Conservation (phyloP, 2,113 vertebrate species). For the Benitochromis conjunctus region DNA sequence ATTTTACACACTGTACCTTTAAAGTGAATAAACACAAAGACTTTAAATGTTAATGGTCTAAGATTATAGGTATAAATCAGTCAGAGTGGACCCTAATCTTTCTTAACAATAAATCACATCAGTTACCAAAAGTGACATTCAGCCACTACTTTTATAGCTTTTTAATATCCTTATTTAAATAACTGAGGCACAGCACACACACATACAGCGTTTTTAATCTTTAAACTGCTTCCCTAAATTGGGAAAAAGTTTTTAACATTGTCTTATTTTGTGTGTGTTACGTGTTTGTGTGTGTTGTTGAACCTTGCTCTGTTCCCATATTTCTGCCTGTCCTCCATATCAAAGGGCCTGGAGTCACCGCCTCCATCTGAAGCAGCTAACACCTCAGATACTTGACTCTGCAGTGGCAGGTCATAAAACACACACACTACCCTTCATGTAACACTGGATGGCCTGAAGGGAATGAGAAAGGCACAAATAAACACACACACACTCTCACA, state of each 20-base stretch:
- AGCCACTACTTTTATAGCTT: background rate
- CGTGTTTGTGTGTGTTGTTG: background rate
- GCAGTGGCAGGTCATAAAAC: constrained; percentile 54
- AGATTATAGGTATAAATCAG: background rate
- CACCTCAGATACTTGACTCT: constrained; percentile 62
- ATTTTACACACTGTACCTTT: background rate
- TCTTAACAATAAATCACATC: background rate
- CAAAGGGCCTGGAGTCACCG: constrained; percentile 56
- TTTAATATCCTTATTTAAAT: background rate
- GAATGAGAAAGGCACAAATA: background rate
- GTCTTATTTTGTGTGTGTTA: background rate
- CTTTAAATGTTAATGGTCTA: background rate
- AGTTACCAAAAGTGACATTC: background rate
- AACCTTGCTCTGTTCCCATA: constrained; percentile 36
- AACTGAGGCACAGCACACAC: background rate
- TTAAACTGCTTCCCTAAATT: background rate
- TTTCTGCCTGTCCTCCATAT: constrained; percentile 57
- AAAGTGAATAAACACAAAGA: background rate
- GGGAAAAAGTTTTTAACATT: background rate
- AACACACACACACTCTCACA: background rate
- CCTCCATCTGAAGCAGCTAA: constrained; percentile 48
- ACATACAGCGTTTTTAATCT: background rate
- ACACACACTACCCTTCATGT: background rate
- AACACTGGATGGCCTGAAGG: background rate
- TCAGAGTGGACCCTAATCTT: background rate